Conservation (phyloP, 2,888 invertebrate genomes). For the Lutraria lutraria region DNA sequence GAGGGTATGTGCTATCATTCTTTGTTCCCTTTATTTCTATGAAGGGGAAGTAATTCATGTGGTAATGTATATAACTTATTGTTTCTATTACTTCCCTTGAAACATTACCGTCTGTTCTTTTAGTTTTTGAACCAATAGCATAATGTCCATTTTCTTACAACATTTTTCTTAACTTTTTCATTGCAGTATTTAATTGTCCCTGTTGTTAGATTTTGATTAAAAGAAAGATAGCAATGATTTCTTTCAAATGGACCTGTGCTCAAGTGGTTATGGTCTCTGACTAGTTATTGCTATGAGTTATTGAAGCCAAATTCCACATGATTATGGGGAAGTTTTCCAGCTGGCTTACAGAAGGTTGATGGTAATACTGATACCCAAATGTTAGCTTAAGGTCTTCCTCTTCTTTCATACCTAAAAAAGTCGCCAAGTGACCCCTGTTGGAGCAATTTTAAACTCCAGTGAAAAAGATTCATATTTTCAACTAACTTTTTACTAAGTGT, state of each 20-base stretch:
- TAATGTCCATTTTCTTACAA: not conserved
- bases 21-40: not conserved
- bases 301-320: not conserved
- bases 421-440: not conserved
- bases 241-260: no score
- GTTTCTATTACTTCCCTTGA: not conserved
- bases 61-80: not conserved
- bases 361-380: not conserved
- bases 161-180: not conserved
- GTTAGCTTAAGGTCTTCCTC: not conserved
- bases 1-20: no score
- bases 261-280: no score
- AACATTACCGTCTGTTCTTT: not conserved
- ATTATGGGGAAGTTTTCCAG: not conserved
- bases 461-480: no score
- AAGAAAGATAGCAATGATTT: no score
- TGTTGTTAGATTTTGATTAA: no score
- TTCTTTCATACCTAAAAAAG: not conserved
- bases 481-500: no score
- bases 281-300: not conserved
- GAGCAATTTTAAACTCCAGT: no score
- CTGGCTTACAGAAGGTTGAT: not conserved
- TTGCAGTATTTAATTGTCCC: not conserved
- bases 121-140: no score
- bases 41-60: conserved; percentile 10